Percentiles rank a stretch among this genome's conserved stretches.
Evolutionary conservation across 2,797 vertebrate species (phyloP).

Genomic region (Pantherophis alleghaniensis): DNA sequence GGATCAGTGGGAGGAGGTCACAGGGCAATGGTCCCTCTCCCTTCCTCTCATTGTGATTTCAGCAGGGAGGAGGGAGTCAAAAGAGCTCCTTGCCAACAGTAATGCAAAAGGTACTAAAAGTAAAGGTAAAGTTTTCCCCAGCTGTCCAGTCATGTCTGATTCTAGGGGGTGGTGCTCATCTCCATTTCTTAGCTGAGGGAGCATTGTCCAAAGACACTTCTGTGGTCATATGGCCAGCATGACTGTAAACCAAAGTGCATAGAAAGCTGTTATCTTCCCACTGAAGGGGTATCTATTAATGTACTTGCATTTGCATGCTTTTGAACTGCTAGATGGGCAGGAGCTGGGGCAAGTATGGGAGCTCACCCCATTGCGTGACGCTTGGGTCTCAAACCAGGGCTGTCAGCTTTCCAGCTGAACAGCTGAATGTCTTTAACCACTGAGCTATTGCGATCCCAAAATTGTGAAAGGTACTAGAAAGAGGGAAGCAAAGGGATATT

Average conservation of each 20-base stretch:
- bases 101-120: slow-evolving; percentile 35
- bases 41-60: slow-evolving; percentile 56
- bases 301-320: neutral
- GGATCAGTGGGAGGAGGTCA: neutral
- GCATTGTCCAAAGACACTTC: neutral
- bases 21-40: slow-evolving; percentile 6
- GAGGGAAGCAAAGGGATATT: slow-evolving; percentile 26
- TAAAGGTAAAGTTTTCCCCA: neutral
- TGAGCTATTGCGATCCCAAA: neutral
- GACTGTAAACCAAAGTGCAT: neutral
- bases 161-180: neutral
- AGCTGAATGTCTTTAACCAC: neutral
- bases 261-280: neutral
- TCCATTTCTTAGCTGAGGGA: neutral
- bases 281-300: neutral
- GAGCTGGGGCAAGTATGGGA: neutral
- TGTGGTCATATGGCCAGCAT: neutral
- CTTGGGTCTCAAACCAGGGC: neutral
- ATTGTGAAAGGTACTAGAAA: neutral
- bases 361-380: neutral
- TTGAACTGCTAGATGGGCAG: neutral
- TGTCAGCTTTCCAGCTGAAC: neutral
- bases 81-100: slow-evolving; percentile 40
- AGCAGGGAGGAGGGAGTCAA: slow-evolving; percentile 30
- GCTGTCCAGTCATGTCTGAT: neutral